These are phyloP conservation scores for Tetraodon nigroviridis DNA, from an alignment of 2,113 vertebrate species.

Conservation along the genomic window DNA sequence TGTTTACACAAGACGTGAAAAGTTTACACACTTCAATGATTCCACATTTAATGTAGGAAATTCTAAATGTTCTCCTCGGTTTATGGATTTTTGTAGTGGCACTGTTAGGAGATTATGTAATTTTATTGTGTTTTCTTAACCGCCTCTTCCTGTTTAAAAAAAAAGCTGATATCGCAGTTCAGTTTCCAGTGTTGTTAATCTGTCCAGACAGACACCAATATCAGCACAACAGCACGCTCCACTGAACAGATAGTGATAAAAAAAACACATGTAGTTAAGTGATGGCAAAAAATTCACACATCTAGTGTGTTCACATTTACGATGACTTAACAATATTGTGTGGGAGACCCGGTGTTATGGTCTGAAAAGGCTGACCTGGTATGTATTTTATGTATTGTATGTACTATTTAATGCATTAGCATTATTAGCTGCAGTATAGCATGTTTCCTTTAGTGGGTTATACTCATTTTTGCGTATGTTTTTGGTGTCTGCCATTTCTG, in stretches of 20 bases:
- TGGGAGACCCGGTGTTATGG: too few relatives aligned
- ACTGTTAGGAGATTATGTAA: too few relatives aligned
- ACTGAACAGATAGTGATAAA: constrained; percentile 45
- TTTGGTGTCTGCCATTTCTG: too few relatives aligned
- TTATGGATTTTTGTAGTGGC: too few relatives aligned
- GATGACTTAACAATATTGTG: too few relatives aligned
- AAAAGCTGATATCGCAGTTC: too few relatives aligned
- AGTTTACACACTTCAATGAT: neutral
- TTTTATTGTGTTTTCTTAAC: too few relatives aligned
- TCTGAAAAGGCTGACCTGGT: too few relatives aligned
- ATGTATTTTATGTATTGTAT: neutral
- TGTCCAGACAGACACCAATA: constrained; percentile 32
- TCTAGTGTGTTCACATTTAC: neutral
- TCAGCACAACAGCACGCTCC: constrained; percentile 34
- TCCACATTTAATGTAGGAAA: neutral
- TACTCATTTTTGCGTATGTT: neutral
- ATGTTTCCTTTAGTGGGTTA: constrained; percentile 61
- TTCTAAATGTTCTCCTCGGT: neutral
- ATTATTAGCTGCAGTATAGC: too few relatives aligned
- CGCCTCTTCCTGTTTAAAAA: too few relatives aligned
- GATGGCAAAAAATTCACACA: constrained; percentile 39
- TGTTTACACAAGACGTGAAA: constrained; percentile 77
- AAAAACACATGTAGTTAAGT: constrained; percentile 21
- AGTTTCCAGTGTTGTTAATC: neutral
- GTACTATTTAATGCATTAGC: neutral